Evolutionary conservation across 2,113 vertebrate species (phyloP), one percentile per base, ranked within the genome.

Genomic region (Bubo scandiacus): DNA sequence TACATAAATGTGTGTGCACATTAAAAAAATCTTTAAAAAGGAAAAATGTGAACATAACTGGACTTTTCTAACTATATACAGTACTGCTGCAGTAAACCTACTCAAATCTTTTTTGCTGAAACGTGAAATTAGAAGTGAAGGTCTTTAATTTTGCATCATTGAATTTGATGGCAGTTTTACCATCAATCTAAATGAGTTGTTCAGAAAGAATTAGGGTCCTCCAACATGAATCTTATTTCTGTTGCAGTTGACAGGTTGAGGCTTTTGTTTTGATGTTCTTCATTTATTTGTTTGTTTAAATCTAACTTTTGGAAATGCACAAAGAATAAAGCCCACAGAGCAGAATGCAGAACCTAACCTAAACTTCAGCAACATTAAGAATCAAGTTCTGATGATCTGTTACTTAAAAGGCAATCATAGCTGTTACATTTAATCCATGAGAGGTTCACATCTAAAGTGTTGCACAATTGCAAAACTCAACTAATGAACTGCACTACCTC

Each of bases 211-310:
- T 32, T 52, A 71, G 20, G 34, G 12, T 38, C 38, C 34, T 87
- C 71, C 85, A 91, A 55, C 43, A 84, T 63, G 65, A 92, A 68
- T 97, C 23, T 88, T 88, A 10, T 22, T 91, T 58, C 47, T 91
- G 97, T 66, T 88, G 47, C 52, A 93, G 95, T 70, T 87, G 42
- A 47, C 70, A 94, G 58, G 49, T 55, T 96, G 83, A 95, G 81
- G 63, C 77, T 71, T 94, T 94, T 51, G 47, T 78, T 81, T 90
- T 86, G 51, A 32, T 32, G 9, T 1, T 6, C 38, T 42, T 22
- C 12, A 16, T 32, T 91, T 84, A 43, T 79, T 70, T 30, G 1
- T 30, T 90, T 47, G 6, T 52, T 78, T 85, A 36, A 62, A 34
- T 61, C 21, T 63, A 34, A 59, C 12, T 82, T 79, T 49, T n/a